Evolutionary conservation across 2,113 vertebrate species (phyloP).

Genomic region (Hemicordylus capensis): DNA sequence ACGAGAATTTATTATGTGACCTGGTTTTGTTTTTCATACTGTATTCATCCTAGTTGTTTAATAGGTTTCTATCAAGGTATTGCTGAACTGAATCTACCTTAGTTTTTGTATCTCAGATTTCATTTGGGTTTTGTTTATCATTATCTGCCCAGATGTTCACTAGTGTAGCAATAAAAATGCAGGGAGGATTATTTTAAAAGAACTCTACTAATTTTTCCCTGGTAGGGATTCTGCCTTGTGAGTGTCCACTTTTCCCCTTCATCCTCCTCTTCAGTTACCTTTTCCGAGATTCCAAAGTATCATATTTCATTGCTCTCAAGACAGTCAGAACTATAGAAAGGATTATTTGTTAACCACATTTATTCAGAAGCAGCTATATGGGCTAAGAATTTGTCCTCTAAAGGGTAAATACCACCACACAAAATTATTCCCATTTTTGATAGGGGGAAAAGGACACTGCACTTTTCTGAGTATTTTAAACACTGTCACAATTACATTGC

Average conservation of each 20-base stretch:
- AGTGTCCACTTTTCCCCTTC: constrained; percentile 7
- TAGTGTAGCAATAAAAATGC: background rate
- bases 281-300: constrained; percentile 25
- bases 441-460: constrained; percentile 1
- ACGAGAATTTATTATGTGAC: background rate
- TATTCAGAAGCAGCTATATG: constrained; percentile 19
- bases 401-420: background rate
- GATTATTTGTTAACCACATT: constrained; percentile 26
- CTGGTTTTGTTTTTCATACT: background rate
- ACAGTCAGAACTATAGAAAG: constrained; percentile 18
- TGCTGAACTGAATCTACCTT: background rate
- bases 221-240: background rate
- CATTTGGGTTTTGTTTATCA: background rate
- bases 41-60: background rate
- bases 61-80: background rate
- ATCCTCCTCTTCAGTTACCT: background rate
- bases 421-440: constrained; percentile 18
- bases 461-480: background rate
- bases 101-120: background rate
- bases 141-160: background rate
- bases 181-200: background rate
- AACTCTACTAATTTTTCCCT: constrained; percentile 6
- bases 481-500: background rate
- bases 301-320: background rate
- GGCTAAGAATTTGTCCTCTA: constrained; percentile 44